Base-by-base conservation (phyloP, 2,113 vertebrate species). In the Burhinus bistriatus region DNA sequence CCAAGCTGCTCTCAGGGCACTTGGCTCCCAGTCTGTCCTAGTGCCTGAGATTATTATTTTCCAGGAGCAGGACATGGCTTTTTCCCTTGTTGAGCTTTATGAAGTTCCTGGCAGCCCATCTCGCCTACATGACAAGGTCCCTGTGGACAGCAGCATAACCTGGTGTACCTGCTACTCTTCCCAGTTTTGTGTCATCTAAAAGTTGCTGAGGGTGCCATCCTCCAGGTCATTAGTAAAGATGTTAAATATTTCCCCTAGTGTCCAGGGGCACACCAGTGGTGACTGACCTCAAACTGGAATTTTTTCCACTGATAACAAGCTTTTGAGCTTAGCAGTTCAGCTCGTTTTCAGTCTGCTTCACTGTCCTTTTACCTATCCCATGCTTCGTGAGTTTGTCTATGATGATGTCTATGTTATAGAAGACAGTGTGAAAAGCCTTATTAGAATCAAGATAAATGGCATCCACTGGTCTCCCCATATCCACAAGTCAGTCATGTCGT, bases 211-310 rank as follows among this genome's bases (percentile, higher is more conserved):
- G 27, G 7, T 82, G 45, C n/a, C 34, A 27, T 64, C 11, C 15
- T 87, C 38, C 29, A 58, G 1, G 20, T 75, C 20, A 17, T 38
- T 45, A 36, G 70, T 47, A 16, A 66, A 13, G 5, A 9, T 64
- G 8, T 65, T 87, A 61, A 69, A 44, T 6, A 9, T 83, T 55
- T 34, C 4, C 23, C 5, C 4, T 38, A 15, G 25, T 34, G 22
- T 71, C 26, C 25, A 22, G 30, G 15, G 12, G 3, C 25, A 30
- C 0, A 0, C 42, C 19, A 17, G 23, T 66, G 40, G 30, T 84
- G 45, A 4, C 30, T 55, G 54, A 47, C 19, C 17, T 68, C 18
- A 21, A 23, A 44, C 22, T 87, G 32, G 15, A 29, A 9, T 32
- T 71, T 57, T 6, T 52, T 27, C 12, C 13, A 21, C 27, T 38